Evolutionary conservation across 2,113 vertebrate genomes (phyloP).

Genomic region (Otus sunia): DNA sequence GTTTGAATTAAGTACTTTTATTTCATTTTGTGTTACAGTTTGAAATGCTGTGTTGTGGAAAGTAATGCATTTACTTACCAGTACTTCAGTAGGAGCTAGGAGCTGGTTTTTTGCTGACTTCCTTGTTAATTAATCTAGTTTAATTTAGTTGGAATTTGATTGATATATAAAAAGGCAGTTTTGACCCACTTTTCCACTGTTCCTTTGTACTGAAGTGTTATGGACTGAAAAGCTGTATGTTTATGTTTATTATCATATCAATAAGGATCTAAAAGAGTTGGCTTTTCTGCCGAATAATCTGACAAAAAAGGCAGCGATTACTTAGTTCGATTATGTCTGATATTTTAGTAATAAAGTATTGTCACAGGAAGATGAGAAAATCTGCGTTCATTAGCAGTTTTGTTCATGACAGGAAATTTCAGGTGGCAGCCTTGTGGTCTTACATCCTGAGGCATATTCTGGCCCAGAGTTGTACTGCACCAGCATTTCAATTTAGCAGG

Average conservation of each 20-base stretch:
- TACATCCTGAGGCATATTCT: background rate
- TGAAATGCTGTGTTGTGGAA: background rate
- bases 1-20: background rate
- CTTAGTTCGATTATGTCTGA: background rate
- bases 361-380: background rate
- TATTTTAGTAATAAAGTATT: background rate
- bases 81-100: background rate
- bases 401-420: background rate
- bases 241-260: conserved; percentile 1
- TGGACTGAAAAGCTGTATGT: background rate
- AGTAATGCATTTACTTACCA: background rate
- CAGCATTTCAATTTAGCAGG: no score
- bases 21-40: background rate
- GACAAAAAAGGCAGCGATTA: background rate
- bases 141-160: conserved; percentile 28
- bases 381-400: background rate
- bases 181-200: background rate
- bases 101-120: background rate
- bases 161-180: background rate
- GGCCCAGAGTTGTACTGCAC: background rate
- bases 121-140: conserved; percentile 33
- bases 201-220: background rate
- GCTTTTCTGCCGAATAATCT: background rate
- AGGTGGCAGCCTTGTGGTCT: background rate
- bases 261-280: background rate